Percentiles rank a stretch among this genome's conserved stretches.
These are phyloP conservation scores for Sebastes ruberrimus DNA, from an alignment of 2,797 vertebrate species.

Conservation along the genomic window DNA sequence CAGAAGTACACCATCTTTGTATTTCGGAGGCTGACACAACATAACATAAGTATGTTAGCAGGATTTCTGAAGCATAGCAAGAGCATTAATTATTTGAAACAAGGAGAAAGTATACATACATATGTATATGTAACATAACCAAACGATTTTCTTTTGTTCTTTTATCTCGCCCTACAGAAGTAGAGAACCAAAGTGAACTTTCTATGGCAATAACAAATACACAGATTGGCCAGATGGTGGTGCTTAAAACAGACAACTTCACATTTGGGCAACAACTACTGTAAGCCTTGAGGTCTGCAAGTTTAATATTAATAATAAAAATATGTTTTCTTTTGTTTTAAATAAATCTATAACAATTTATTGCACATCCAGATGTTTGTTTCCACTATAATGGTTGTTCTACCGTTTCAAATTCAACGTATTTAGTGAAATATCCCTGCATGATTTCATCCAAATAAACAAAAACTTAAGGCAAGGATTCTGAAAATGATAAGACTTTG, in stretches of 20 bases:
- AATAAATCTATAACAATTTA: background rate
- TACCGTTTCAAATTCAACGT: background rate
- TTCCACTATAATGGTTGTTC: background rate
- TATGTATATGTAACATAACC: background rate
- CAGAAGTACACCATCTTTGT: background rate
- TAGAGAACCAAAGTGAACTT: background rate
- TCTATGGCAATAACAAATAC: background rate
- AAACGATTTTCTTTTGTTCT: background rate
- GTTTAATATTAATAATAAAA: background rate
- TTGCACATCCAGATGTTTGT: background rate
- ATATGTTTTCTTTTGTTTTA: background rate
- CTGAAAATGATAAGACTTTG: background rate
- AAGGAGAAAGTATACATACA: background rate
- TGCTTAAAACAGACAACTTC: slow-evolving; percentile 2
- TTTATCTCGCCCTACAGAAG: background rate
- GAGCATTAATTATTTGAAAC: background rate
- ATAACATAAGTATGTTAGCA: slow-evolving; percentile 6
- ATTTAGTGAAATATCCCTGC: background rate
- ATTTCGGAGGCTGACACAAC: background rate
- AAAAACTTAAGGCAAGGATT: background rate
- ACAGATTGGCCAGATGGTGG: slow-evolving; percentile 26
- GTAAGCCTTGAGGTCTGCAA: background rate
- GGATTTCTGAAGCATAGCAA: background rate
- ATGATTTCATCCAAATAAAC: background rate
- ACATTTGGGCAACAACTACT: background rate